phyloP scores from a whole-genome alignment of 2,888 invertebrate genomes.

The Drosophila fungiperda region DNA sequence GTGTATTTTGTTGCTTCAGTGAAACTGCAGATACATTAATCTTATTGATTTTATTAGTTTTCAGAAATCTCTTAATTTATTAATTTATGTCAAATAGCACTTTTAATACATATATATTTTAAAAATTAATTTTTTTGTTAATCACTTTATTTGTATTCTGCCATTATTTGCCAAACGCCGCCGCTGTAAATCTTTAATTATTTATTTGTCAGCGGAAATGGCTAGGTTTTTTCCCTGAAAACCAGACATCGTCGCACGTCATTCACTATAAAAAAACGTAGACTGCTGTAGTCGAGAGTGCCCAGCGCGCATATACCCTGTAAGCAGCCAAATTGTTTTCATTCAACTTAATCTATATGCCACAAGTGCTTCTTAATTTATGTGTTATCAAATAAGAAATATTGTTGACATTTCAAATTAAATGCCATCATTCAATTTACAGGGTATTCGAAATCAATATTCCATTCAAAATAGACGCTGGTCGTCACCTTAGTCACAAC shows the following conservation, averaged over 20 bases:
- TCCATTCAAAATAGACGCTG: neutral
- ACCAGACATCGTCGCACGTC: conserved; percentile 53
- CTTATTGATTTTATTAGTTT: conserved; percentile 51
- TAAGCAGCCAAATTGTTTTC: neutral
- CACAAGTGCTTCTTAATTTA: neutral
- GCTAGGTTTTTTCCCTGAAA: conserved; percentile 56
- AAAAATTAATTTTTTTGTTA: neutral
- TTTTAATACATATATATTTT: neutral
- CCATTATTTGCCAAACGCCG: conserved; percentile 17
- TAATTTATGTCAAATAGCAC: neutral
- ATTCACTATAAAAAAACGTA: conserved; percentile 33
- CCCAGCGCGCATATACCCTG: neutral
- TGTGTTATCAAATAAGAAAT: neutral
- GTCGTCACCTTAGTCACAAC: conserved; percentile 23
- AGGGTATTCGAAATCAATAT: neutral
- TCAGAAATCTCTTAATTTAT: neutral
- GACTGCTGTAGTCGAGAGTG: neutral
- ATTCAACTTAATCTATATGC: neutral
- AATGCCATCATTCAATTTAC: neutral
- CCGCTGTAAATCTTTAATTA: conserved; percentile 5
- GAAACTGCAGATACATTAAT: conserved; percentile 33
- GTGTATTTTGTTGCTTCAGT: conserved; percentile 18
- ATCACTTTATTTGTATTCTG: conserved; percentile 5
- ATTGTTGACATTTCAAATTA: neutral
- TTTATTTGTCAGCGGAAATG: conserved; percentile 62